Percentiles rank a stretch among this genome's conserved stretches.
These are phyloP conservation scores for Calliopum simillimum DNA, from an alignment of 2,888 invertebrate species.

Conservation along the genomic window DNA sequence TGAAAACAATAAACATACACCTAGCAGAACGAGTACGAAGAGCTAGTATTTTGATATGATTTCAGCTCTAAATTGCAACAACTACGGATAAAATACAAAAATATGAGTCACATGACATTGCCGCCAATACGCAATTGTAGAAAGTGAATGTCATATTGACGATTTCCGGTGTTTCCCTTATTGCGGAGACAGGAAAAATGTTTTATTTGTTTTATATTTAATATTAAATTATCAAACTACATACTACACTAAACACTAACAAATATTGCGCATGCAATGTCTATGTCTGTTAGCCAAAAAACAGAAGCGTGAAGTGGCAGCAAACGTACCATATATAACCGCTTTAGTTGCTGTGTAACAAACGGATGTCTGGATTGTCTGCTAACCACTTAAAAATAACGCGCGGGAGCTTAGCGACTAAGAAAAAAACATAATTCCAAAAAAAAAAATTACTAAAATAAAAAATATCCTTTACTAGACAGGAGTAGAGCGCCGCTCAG, in stretches of 20 bases:
- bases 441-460: no score
- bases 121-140: no score
- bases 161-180: background rate
- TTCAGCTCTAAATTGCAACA: no score
- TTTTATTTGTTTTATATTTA: slow-evolving; percentile 18
- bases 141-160: no score
- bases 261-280: slow-evolving; percentile 35
- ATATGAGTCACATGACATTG: no score
- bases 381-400: slow-evolving; percentile 31
- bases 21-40: no score
- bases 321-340: background rate
- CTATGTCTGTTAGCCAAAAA: background rate
- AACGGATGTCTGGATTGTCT: slow-evolving; percentile 42
- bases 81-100: no score
- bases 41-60: no score
- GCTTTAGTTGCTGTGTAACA: background rate
- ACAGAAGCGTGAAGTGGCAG: background rate
- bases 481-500: slow-evolving; percentile 25
- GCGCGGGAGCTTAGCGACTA: background rate
- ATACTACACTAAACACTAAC: background rate
- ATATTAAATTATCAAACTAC: slow-evolving; percentile 1
- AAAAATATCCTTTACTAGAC: background rate
- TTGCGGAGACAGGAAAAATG: background rate
- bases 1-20: no score
- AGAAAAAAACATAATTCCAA: no score